phyloP scores from a whole-genome alignment of 2,888 invertebrate species.

The Rambutsinella grinnellia region DNA sequence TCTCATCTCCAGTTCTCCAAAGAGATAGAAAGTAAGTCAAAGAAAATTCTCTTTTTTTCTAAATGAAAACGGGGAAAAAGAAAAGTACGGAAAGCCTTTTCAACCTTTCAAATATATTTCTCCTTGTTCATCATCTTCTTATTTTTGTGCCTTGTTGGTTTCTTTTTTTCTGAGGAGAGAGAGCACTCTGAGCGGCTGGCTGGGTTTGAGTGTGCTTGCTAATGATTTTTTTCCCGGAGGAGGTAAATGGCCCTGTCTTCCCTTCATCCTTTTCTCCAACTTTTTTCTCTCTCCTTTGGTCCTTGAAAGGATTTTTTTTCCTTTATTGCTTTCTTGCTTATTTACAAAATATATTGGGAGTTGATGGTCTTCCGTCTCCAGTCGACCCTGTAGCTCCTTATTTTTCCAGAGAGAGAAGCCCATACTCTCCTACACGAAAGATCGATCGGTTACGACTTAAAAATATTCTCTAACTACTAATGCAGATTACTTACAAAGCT shows the following conservation, averaged over 20 bases:
- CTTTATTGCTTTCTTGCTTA: conserved; percentile 10
- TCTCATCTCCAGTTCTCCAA: background rate
- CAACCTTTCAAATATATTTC: conserved; percentile 1
- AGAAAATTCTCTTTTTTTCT: conserved; percentile 12
- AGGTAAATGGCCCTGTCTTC: conserved; percentile 50
- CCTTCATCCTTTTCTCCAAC: conserved; percentile 2
- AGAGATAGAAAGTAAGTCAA: conserved; percentile 28
- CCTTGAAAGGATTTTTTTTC: conserved; percentile 1
- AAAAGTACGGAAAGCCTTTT: conserved; percentile 17
- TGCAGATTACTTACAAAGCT: no score
- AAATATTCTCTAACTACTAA: no score
- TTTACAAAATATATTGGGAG: conserved; percentile 1
- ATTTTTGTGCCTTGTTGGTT: conserved; percentile 6
- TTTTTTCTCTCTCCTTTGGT: conserved; percentile 1
- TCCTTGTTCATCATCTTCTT: conserved; percentile 1
- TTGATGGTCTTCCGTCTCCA: conserved; percentile 38
- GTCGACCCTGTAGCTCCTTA: background rate
- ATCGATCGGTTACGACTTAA: background rate
- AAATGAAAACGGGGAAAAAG: conserved; percentile 5
- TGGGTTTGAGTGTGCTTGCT: conserved; percentile 27
- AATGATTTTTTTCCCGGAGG: conserved; percentile 55
- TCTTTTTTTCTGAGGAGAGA: background rate
- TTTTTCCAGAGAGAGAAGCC: background rate
- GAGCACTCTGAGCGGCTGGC: background rate
- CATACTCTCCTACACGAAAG: no score